These are phyloP conservation scores for Neomorphus geoffroyi DNA, from an alignment of 2,797 vertebrate genomes.

Conservation along the genomic window DNA sequence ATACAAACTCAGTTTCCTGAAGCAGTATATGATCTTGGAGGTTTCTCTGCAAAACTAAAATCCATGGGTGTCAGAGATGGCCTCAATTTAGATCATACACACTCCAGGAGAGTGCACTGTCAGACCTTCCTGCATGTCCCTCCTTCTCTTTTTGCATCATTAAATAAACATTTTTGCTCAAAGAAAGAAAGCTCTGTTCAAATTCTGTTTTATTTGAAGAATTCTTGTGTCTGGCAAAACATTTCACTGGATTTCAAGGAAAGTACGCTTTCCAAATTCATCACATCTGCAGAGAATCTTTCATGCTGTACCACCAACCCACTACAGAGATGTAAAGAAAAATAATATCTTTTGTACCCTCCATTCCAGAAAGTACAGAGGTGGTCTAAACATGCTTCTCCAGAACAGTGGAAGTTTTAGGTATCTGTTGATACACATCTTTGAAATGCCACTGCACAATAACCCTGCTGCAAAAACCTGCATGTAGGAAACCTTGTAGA, in stretches of 20 bases:
- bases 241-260: not conserved
- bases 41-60: not conserved
- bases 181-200: not conserved
- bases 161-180: not conserved
- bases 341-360: not conserved
- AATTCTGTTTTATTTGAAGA: not conserved
- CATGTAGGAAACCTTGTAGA: not conserved
- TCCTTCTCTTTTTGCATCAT: not conserved
- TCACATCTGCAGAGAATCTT: not conserved
- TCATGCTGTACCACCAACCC: not conserved
- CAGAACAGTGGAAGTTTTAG: not conserved
- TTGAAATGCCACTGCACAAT: not conserved
- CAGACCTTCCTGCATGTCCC: not conserved
- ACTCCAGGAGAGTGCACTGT: not conserved
- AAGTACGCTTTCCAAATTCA: not conserved
- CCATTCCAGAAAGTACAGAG: not conserved
- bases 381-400: not conserved
- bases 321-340: not conserved
- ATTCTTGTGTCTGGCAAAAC: not conserved
- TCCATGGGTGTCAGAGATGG: not conserved
- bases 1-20: not conserved
- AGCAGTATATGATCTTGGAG: not conserved
- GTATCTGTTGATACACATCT: not conserved
- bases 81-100: not conserved
- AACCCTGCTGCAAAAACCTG: not conserved